These are phyloP conservation scores for Hippasteria phrygiana DNA, from an alignment of 53 echinoderm and acorn worm genomes.

Conservation along the genomic window DNA sequence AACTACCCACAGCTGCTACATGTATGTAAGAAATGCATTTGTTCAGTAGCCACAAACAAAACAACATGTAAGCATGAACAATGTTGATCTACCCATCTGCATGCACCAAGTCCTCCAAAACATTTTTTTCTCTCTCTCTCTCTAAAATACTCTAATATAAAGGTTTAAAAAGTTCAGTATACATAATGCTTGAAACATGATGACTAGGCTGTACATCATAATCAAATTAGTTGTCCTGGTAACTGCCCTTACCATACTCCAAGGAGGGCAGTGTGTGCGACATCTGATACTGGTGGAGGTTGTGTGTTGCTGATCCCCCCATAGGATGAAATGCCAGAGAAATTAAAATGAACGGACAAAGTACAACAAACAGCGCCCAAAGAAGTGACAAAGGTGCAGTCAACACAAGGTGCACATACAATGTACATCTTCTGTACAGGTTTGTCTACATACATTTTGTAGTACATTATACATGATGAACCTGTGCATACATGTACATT, in stretches of 20 bases:
- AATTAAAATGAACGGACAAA: constrained; percentile 11
- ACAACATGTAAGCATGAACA: too few relatives aligned
- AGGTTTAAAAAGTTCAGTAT: constrained; percentile 8
- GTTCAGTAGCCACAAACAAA: too few relatives aligned
- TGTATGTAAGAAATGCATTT: too few relatives aligned
- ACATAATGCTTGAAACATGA: constrained; percentile 43
- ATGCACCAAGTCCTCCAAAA: too few relatives aligned
- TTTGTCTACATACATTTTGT: not conserved
- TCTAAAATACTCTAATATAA: too few relatives aligned
- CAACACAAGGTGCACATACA: not conserved
- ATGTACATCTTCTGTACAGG: too few relatives aligned
- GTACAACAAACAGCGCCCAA: not conserved
- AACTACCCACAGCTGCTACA: too few relatives aligned
- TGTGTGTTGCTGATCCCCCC: not conserved
- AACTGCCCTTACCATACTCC: constrained; percentile 5
- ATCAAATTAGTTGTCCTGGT: constrained; percentile 43
- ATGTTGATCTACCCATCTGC: too few relatives aligned
- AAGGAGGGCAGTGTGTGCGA: not conserved
- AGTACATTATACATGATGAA: too few relatives aligned
- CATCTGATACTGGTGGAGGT: constrained; percentile 27
- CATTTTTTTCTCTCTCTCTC: too few relatives aligned
- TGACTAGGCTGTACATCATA: not conserved
- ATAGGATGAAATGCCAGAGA: not conserved
- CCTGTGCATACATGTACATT: too few relatives aligned
- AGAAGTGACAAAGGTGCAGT: not conserved